Base-by-base conservation (phyloP, 2,888 invertebrate species). In the Harmothoe impar region DNA sequence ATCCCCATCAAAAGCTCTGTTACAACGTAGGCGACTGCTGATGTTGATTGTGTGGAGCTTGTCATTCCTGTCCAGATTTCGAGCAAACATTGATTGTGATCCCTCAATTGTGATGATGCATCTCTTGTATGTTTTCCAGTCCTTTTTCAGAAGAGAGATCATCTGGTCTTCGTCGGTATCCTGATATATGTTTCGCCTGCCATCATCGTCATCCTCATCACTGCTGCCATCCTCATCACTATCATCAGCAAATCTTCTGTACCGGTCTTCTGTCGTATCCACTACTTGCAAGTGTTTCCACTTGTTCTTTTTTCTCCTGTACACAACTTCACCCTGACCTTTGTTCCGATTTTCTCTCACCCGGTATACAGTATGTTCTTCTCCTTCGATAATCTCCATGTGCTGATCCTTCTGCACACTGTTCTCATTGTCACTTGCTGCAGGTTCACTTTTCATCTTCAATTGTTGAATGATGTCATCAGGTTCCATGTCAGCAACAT, bases 31-130 rank as follows among this genome's bases (percentile, higher is more conserved):
- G 12, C 62, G 35, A 23, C 89, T 56, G 33, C 72, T 68, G 52
- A 89, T 89, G 33, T 20, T 31, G 25, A 89, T 56, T 33, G 62
- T 72, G 68, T 62, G 52, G 3, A 89, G 17, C 51, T 89, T 31
- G 92, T 54, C 72, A 89, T 51, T 81, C 89, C 91, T 25, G 92
- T 89, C 7, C 91, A 91, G 17, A 81, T 88, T 62, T 90, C 90
- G 77, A 77, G 90, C 91, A 86, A n/a, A 89, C 51, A 88, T 84
- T 20, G 23, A 17, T 10, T 62, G 72, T 10, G 88, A 68, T 56
- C 90, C 85, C 43, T 68, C 89, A 31, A 91, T 23, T 29, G 5
- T 29, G 7, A 91, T 62, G 17, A 68, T 33, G 29, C 90, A 90
- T 31, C 54, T 86, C 33, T 90, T 91, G 90, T 91, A 89, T 51